Percentiles rank a stretch among this genome's conserved stretches.
phyloP scores from a whole-genome alignment of 2,113 vertebrate species.

The Athene noctua region DNA sequence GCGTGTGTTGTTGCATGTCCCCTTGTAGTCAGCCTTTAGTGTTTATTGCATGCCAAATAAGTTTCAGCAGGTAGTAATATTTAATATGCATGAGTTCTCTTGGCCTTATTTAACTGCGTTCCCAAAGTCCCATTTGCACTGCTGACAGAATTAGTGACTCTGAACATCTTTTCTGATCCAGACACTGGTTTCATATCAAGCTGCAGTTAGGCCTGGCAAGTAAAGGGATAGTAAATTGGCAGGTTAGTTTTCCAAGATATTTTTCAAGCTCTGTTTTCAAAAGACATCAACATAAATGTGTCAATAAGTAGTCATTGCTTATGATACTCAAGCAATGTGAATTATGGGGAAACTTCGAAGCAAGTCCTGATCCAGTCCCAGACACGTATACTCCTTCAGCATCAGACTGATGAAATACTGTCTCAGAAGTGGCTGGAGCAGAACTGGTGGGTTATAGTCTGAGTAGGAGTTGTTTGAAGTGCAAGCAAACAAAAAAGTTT shows the following conservation, averaged over 20 bases:
- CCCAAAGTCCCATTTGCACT: not conserved
- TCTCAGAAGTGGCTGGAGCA: not conserved
- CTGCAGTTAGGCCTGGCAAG: slow-evolving; percentile 25
- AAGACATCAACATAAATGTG: not conserved
- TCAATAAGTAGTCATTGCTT: not conserved
- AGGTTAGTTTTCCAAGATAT: not conserved
- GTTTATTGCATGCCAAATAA: not conserved
- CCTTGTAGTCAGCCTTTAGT: not conserved
- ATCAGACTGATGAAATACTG: not conserved
- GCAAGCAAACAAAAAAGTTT: not conserved
- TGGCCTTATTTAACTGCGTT: not conserved
- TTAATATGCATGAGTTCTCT: not conserved
- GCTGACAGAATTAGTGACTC: not conserved
- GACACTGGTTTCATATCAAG: not conserved
- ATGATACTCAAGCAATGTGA: not conserved
- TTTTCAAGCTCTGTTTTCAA: slow-evolving; percentile 12
- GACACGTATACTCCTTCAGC: not conserved
- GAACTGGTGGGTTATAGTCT: not conserved
- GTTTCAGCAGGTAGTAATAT: not conserved
- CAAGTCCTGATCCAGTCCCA: not conserved
- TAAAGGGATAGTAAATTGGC: not conserved
- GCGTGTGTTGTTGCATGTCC: not conserved
- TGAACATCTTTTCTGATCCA: not conserved
- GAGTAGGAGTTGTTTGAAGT: not conserved
- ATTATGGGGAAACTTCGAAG: not conserved